phyloP scores from a whole-genome alignment of 2,888 invertebrate species.

The Microplitis manilae region DNA sequence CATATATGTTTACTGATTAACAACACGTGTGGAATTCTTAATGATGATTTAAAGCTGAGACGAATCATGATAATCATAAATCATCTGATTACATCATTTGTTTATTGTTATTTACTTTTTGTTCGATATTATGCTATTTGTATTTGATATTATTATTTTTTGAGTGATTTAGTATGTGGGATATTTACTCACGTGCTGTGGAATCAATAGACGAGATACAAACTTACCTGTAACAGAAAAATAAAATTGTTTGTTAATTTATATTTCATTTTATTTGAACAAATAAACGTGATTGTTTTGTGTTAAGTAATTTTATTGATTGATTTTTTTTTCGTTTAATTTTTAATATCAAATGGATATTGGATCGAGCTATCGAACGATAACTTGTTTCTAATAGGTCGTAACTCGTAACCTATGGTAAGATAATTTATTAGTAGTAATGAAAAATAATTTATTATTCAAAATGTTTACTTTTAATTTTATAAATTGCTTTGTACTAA shows the following conservation, averaged over 20 bases:
- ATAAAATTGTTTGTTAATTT: not conserved
- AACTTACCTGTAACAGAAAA: constrained; percentile 14
- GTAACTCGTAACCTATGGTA: not conserved
- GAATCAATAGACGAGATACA: not conserved
- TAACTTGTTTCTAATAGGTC: not conserved
- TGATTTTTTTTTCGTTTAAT: not conserved
- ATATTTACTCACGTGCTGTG: not conserved
- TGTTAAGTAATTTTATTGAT: not conserved
- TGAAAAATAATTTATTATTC: not conserved
- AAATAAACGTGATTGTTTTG: not conserved
- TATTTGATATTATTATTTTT: too few relatives aligned
- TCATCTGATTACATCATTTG: not conserved
- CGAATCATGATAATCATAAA: not conserved
- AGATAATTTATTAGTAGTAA: not conserved
- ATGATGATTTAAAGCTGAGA: not conserved
- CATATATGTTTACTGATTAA: not conserved
- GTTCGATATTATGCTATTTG: not conserved
- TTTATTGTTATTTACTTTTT: not conserved
- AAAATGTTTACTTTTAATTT: too few relatives aligned
- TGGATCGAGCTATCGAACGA: not conserved
- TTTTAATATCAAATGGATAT: not conserved
- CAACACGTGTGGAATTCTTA: not conserved
- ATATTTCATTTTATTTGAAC: not conserved
- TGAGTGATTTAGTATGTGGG: too few relatives aligned
- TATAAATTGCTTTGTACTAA: too few relatives aligned